Evolutionary conservation across 2,888 invertebrate genomes (phyloP), one percentile per base, ranked within the genome.

Genomic region (Drosophila mettleri): DNA sequence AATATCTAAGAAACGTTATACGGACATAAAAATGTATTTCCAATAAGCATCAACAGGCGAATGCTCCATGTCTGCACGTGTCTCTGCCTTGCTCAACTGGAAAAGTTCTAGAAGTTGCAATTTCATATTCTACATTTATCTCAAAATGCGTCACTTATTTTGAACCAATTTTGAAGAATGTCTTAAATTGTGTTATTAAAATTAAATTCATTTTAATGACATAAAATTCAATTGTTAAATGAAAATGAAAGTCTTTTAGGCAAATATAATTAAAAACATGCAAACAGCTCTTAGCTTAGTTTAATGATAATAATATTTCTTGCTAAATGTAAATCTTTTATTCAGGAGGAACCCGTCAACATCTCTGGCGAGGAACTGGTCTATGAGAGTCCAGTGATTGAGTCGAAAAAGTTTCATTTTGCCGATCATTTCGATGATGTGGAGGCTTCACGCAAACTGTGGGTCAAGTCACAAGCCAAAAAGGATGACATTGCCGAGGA

Each of bases 391-490:
- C 98, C 98, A 0, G 92, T 93, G 70, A 90, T 95, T 12, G 94
- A 94, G 69, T 92, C 94, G 0, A 94, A 93, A 24, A 93, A 94
- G 80, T 94, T 95, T 29, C 95, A 96, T 90, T 94, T 98, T 64
- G 94, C 96, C 0, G 98, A 98, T 86, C 95, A 97, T 90, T 98
- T 98, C 93, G 98, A 98, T 92, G 94, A 97, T 90, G 91, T 93
- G 38, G 93, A 93, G 10, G 93, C 93, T 16, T 97, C 97, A 81
- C 94, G 95, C 51, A 95, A 95, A 85, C 94, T 94, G 52, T 99
- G 99, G 99, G 93, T 97, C 1, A 94, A 95, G 76, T 99, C 99
- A 0, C 94, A 96, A 90, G 97, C 99, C 1, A 98, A 97, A 91
- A 99, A 99, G 91, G 97, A 98, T 77, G 95, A 94, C 54, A 95